A percentile compares a stretch with the other conserved stretches of the same genome.
phyloP scores from a whole-genome alignment of 2,113 vertebrate species.

The Pelecanus crispus region DNA sequence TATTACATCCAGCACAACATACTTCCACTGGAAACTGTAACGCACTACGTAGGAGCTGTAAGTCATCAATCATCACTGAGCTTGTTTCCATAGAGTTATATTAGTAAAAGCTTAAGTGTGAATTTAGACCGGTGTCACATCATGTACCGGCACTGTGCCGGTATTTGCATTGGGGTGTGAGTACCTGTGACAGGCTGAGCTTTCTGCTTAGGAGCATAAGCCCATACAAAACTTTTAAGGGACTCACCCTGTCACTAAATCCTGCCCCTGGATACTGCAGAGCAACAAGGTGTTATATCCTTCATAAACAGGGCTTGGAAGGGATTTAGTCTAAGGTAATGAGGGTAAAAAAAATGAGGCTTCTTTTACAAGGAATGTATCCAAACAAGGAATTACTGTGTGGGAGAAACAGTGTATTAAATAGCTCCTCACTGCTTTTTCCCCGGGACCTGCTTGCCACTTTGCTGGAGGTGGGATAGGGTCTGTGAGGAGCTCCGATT shows the following conservation, averaged over 20 bases:
- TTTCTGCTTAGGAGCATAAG: neutral
- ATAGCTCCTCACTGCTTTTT: neutral
- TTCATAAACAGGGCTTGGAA: neutral
- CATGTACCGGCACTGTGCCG: fast-evolving
- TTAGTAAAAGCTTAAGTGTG: neutral
- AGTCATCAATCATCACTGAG: neutral
- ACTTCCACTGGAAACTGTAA: neutral
- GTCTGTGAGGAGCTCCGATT: neutral
- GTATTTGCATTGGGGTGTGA: neutral
- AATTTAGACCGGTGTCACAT: neutral
- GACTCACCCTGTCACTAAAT: neutral
- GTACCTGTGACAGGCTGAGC: neutral
- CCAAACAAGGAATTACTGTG: neutral
- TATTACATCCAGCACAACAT: neutral
- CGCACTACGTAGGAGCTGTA: neutral
- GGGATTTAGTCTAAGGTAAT: neutral
- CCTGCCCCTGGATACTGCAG: neutral
- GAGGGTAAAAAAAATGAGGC: neutral
- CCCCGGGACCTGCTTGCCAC: neutral
- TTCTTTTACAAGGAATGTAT: neutral
- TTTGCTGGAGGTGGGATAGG: neutral
- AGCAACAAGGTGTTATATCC: neutral
- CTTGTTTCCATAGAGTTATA: conserved; percentile 47
- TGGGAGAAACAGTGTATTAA: neutral
- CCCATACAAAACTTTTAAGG: neutral